These are phyloP conservation scores for Spisula subtruncata DNA, from an alignment of 2,888 invertebrate genomes.

Conservation along the genomic window DNA sequence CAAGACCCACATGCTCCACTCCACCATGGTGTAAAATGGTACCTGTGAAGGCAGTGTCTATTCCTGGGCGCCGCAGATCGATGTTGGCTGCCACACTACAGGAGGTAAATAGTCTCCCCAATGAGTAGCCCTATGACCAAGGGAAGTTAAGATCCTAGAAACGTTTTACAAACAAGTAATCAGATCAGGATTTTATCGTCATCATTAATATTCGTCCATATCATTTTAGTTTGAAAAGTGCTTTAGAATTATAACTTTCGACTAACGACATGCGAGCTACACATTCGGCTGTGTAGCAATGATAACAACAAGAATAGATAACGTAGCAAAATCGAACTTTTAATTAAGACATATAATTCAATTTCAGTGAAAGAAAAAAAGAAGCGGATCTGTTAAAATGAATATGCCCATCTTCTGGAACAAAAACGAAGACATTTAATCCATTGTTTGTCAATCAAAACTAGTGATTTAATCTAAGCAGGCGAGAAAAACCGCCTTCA, in stretches of 20 bases:
- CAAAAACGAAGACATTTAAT: background rate
- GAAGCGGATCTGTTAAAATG: background rate
- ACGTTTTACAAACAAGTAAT: too few species aligned
- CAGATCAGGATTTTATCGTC: too few species aligned
- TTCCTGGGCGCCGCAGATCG: too few species aligned
- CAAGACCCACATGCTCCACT: too few species aligned
- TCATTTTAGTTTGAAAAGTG: too few species aligned
- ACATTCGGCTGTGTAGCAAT: background rate
- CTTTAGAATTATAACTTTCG: background rate
- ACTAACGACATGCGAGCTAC: background rate
- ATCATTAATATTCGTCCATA: too few species aligned
- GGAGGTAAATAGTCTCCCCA: too few species aligned
- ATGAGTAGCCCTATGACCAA: too few species aligned
- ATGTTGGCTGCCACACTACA: too few species aligned
- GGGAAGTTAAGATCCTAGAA: too few species aligned
- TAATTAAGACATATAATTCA: slow-evolving; percentile 25
- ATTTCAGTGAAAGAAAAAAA: background rate
- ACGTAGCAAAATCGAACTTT: background rate
- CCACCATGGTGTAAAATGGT: too few species aligned
- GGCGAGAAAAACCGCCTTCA: background rate
- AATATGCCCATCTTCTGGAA: background rate
- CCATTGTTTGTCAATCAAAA: slow-evolving; percentile 4
- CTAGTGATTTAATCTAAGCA: background rate
- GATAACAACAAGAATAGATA: background rate
- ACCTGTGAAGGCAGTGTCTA: too few species aligned